Conservation (phyloP, 2,888 invertebrate species). For the Aromia moschata region DNA sequence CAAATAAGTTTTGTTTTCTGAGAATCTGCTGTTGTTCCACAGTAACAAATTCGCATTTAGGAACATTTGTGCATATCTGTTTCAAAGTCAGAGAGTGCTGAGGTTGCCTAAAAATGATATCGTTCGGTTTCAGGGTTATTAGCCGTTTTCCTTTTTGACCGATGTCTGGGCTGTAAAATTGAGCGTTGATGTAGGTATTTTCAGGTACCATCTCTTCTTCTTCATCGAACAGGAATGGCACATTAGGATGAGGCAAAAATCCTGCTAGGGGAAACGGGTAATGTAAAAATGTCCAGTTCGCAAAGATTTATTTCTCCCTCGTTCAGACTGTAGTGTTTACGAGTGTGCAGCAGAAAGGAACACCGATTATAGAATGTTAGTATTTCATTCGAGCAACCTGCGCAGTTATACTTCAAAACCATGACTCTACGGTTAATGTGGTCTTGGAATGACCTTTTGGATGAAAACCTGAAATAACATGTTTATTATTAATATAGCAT, state of each 20-base stretch:
- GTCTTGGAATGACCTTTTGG: slow-evolving; percentile 56
- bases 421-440: slow-evolving; percentile 58
- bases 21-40: slow-evolving; percentile 37
- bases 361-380: slow-evolving; percentile 59
- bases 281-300: slow-evolving; percentile 49
- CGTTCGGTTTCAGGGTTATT: slow-evolving; percentile 51
- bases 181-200: slow-evolving; percentile 49
- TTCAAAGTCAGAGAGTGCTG: slow-evolving; percentile 48
- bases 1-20: slow-evolving; percentile 17
- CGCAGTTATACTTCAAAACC: slow-evolving; percentile 55
- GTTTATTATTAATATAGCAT: no score
- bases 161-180: slow-evolving; percentile 54
- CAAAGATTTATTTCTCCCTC: slow-evolving; percentile 54
- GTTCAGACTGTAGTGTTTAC: slow-evolving; percentile 53
- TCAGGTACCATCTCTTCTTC: slow-evolving; percentile 48
- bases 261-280: slow-evolving; percentile 57
- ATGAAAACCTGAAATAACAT: slow-evolving; percentile 55
- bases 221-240: slow-evolving; percentile 54
- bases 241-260: slow-evolving; percentile 53
- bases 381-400: slow-evolving; percentile 44
- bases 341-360: slow-evolving; percentile 56
- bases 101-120: slow-evolving; percentile 49
- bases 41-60: slow-evolving; percentile 56
- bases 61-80: slow-evolving; percentile 56
- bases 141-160: slow-evolving; percentile 47